Evolutionary conservation across 2,797 vertebrate genomes (phyloP), one percentile per base, ranked within the genome.

Genomic region (Vultur gryphus): DNA sequence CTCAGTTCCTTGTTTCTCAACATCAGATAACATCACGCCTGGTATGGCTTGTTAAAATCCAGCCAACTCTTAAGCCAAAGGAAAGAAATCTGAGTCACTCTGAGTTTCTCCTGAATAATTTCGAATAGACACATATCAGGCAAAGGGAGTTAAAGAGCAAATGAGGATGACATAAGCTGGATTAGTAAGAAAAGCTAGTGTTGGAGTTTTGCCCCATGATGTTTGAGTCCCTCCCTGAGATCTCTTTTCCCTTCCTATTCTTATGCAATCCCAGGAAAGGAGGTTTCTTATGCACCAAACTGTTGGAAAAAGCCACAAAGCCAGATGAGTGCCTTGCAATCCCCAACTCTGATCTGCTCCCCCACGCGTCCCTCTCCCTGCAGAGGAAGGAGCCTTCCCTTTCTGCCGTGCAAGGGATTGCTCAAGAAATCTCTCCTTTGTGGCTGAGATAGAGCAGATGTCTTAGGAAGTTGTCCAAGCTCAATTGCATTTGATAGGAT

Each of bases 11-110:
- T 35, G 26, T 87, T 93, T 93, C 75, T 89, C 57, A 85, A 0
- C 5, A 39, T 16, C 71, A 73, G 35, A 84, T 55, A 86, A 69
- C 64, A 49, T 90, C 81, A 44, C 11, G 35, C 31, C 43, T 94
- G 48, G 7, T 48, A 49, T 65, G 78, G 20, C 67, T 70, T n/a
- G 15, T 71, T 89, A 73, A 72, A 91, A 78, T 29, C 18, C 55
- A 66, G 80, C 48, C 35, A 66, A 37, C 31, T 57, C n/a, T 76
- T 51, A 52, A 51, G n/a, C 51, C 58, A 69, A 73, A 80, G 78
- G 24, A 81, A 84, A 86, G 33, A 39, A 18, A 25, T 48, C 70
- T 91, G 95, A 97, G 78, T 96, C 93, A 95, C 28, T 57, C 81
- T 24, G 77, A 87, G 48, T 84, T 96, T 89, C 92, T 81, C 58